Conservation (phyloP, 2,888 invertebrate species). For the Aleiodes testaceus region DNA sequence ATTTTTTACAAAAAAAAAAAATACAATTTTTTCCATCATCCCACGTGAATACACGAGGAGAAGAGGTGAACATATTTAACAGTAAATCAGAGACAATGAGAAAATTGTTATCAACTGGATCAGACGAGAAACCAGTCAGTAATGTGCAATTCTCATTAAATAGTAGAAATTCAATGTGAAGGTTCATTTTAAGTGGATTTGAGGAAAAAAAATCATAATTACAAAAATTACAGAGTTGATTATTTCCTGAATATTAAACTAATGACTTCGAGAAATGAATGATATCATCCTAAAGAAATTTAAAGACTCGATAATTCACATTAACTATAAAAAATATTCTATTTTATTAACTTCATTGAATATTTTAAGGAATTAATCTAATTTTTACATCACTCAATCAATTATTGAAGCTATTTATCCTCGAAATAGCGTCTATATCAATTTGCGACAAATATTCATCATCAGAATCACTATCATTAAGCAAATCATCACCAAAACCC, state of each 20-base stretch:
- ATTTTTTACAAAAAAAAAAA: no score
- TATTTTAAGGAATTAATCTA: no score
- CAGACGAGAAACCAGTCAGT: slow-evolving; percentile 6
- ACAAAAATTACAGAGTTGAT: no score
- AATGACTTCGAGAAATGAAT: no score
- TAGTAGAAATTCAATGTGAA: slow-evolving; percentile 13
- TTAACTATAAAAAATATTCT: no score
- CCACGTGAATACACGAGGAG: not conserved
- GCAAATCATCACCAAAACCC: slow-evolving; percentile 49
- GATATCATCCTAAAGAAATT: no score
- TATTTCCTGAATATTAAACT: no score
- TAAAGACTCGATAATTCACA: no score
- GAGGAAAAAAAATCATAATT: no score
- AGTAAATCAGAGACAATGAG: slow-evolving; percentile 38
- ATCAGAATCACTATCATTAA: slow-evolving; percentile 58
- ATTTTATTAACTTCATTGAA: not conserved
- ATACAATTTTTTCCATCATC: no score
- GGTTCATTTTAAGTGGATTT: not conserved
- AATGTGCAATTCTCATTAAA: slow-evolving; percentile 7
- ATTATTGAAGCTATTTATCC: slow-evolving; percentile 36
- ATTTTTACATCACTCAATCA: no score
- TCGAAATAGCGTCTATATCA: slow-evolving; percentile 59
- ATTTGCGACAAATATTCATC: slow-evolving; percentile 66
- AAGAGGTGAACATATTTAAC: slow-evolving; percentile 1
- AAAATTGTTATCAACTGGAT: slow-evolving; percentile 33